Conservation (phyloP, 2,797 vertebrate genomes). For the Alauda arvensis region DNA sequence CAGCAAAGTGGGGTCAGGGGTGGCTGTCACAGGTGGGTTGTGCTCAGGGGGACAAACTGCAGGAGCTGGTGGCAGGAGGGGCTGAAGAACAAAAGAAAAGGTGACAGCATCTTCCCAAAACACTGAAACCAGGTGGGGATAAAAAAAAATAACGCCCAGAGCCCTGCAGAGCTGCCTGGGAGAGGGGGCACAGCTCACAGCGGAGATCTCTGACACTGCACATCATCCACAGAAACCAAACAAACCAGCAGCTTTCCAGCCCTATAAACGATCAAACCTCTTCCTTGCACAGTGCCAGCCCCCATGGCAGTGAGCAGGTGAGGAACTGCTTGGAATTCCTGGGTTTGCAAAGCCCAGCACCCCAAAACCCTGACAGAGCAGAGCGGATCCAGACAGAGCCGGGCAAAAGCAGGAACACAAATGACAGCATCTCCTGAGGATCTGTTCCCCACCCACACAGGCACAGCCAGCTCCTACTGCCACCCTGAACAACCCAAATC, state of each 20-base stretch:
- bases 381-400: neutral
- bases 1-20: neutral
- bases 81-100: neutral
- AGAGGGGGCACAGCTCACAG: neutral
- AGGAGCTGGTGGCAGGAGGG: neutral
- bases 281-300: neutral
- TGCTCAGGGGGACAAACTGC: neutral
- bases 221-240: neutral
- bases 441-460: conserved; percentile 29
- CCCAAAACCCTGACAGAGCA: neutral
- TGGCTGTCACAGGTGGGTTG: neutral
- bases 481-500: conserved; percentile 21
- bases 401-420: conserved; percentile 26
- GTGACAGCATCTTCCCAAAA: neutral
- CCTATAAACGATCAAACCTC: neutral
- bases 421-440: neutral
- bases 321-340: neutral
- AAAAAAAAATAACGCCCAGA: too few relatives aligned
- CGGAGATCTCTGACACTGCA: neutral
- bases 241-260: neutral
- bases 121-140: rapidly evolving
- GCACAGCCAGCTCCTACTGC: conserved; percentile 26
- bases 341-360: neutral
- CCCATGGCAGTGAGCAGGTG: neutral
- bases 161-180: neutral